Evolutionary conservation across 2,888 invertebrate species (phyloP), one percentile per base, ranked within the genome.

Genomic region (Cheilosia impressa): DNA sequence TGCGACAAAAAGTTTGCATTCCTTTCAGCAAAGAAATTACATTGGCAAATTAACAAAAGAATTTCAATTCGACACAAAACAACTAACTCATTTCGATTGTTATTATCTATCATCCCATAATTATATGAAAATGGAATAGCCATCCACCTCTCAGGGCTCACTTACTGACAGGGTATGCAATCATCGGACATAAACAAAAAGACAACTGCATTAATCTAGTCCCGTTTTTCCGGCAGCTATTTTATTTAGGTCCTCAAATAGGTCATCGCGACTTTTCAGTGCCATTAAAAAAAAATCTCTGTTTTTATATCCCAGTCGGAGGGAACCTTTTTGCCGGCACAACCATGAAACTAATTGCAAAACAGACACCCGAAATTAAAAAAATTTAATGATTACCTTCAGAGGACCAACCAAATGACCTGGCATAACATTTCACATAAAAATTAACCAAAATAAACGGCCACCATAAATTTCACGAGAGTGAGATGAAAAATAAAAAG

Each of bases 321-420:
- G 27, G 27, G 15, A 15, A 50, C 41, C 50, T 7, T 47, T 45
- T 38, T 45, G 2, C 55, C 38, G 27, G 24, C 27, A 63, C 31
- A 52, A 60, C 41, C 27, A 76, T 45, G 19, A 57, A 76, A 60
- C 68, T 76, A 76, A 76, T 66, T 76, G 76, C 52, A 76, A 68
- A 43, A 66, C 34, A 58, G 66, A 68, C 57, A 58, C 52, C 31
- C 41, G 57, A 66, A 76, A 31, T 58, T 43, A 68, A 76, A 76
- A 68, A 58, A 76, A 52, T 76, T 76, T 68, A 76, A 76, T 60
- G 76, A 76, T 76, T 66, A 76, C 66, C 66, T 76, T 68, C 52
- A 60, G 53, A 52, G 53, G 58, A n/a, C 65, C 47, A 66, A 41
- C 65, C 13, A 75, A 76, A 76, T 76, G 45, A 60, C 58, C 66